Percentiles rank a stretch among this genome's conserved stretches.
These are phyloP conservation scores for Ibycter americanus DNA, from an alignment of 2,797 vertebrate species.

Conservation along the genomic window DNA sequence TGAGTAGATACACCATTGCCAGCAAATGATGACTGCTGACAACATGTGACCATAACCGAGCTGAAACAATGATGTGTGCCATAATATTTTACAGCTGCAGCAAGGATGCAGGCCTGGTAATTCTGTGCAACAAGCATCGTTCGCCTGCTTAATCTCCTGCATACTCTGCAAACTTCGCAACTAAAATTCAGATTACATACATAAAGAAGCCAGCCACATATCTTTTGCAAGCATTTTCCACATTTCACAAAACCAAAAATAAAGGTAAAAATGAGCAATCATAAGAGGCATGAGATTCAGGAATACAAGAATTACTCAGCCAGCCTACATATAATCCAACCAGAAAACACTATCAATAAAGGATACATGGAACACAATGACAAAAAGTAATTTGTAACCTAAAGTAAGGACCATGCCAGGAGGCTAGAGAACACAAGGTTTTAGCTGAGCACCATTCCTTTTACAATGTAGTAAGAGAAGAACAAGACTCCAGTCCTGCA, in stretches of 20 bases:
- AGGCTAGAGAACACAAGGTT: not conserved
- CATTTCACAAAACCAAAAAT: not conserved
- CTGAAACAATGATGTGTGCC: not conserved
- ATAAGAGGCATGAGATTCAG: not conserved
- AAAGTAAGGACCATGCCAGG: not conserved
- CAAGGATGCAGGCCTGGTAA: not conserved
- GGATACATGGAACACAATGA: not conserved
- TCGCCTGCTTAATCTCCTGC: not conserved
- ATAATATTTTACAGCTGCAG: not conserved
- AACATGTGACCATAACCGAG: fast-evolving
- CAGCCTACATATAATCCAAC: not conserved
- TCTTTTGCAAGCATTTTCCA: not conserved
- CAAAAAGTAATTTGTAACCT: not conserved
- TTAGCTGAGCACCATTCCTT: not conserved
- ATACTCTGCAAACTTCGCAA: not conserved
- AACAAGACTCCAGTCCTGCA: not conserved
- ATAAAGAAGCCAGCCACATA: not conserved
- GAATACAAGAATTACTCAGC: not conserved
- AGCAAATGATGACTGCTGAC: not conserved
- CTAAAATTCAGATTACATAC: not conserved
- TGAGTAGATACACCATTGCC: not conserved
- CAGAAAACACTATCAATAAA: not conserved
- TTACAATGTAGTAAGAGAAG: not conserved
- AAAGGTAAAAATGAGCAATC: not conserved
- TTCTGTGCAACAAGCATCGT: not conserved